These are phyloP conservation scores for Phalacrocorax carbo DNA, from an alignment of 2,113 vertebrate genomes.

Conservation along the genomic window DNA sequence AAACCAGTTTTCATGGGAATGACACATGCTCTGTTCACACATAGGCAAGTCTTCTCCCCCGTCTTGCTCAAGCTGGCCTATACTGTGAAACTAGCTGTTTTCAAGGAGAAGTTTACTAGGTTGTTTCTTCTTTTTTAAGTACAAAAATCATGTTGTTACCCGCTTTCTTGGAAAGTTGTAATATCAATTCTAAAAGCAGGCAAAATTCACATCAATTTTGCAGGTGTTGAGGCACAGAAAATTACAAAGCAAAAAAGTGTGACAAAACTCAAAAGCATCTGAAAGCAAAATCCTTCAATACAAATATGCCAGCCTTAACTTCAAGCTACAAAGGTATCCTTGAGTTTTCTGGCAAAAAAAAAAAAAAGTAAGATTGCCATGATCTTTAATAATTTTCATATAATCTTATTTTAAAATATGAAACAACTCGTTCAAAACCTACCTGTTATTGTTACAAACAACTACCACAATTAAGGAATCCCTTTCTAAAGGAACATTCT, in stretches of 20 bases:
- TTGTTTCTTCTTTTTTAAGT: not conserved
- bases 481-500: not conserved
- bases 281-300: not conserved
- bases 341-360: not conserved
- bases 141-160: not conserved
- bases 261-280: not conserved
- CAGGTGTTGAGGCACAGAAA: not conserved
- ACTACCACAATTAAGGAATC: not conserved
- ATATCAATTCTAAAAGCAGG: not conserved
- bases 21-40: not conserved
- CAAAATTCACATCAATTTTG: not conserved
- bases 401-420: not conserved
- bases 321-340: not conserved
- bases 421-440: not conserved
- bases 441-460: not conserved
- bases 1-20: not conserved
- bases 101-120: not conserved
- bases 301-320: not conserved
- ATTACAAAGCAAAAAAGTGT: not conserved
- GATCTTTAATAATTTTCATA: not conserved
- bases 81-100: not conserved
- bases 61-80: not conserved
- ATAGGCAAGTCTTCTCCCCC: not conserved
- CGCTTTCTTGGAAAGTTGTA: not conserved
- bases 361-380: not conserved